These are phyloP conservation scores for Axis porcinus DNA, from an alignment of 2,113 vertebrate species.

Conservation along the genomic window DNA sequence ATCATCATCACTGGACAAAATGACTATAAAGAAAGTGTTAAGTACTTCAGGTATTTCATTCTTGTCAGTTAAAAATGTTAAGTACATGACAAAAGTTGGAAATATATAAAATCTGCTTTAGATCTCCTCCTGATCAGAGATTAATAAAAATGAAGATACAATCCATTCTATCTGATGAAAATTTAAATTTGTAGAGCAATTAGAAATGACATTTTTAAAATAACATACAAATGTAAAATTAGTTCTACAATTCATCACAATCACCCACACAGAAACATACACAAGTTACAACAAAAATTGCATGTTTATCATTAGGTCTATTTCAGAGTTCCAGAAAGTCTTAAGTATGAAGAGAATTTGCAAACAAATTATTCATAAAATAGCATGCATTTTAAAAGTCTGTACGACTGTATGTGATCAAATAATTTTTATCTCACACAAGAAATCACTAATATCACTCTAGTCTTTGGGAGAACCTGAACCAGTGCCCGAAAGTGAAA, in stretches of 20 bases:
- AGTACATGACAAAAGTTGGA: background rate
- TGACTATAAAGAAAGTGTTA: constrained; percentile 84
- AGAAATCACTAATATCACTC: background rate
- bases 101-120: background rate
- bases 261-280: background rate
- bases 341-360: background rate
- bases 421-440: background rate
- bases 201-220: background rate
- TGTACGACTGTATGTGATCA: background rate
- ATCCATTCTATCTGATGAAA: background rate
- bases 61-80: constrained; percentile 37
- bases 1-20: constrained; percentile 94
- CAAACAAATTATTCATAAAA: constrained; percentile 2
- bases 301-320: background rate
- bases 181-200: background rate
- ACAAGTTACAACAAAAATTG: background rate
- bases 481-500: background rate
- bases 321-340: background rate
- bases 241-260: background rate
- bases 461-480: background rate
- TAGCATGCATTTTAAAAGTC: background rate
- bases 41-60: constrained; percentile 67
- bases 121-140: background rate
- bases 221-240: constrained; percentile 6
- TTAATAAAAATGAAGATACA: constrained; percentile 2